These are phyloP conservation scores for Pemphredon lugubris DNA, from an alignment of 2,888 invertebrate species.

Conservation along the genomic window DNA sequence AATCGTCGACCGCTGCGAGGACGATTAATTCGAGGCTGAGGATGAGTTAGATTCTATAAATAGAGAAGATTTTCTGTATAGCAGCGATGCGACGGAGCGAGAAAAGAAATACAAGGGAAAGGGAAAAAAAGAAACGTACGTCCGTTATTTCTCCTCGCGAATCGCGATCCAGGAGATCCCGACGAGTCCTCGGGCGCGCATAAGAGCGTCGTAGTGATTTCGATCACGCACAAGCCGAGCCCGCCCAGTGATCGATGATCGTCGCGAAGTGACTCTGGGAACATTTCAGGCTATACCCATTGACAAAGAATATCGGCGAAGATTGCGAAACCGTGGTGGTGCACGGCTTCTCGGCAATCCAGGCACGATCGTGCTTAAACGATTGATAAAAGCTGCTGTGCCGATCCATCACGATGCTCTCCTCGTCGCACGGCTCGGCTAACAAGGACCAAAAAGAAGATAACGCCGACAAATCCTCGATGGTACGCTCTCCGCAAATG, in stretches of 20 bases:
- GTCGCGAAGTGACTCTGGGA: constrained; percentile 55
- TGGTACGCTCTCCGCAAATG: constrained; percentile 11
- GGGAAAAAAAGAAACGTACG: not conserved
- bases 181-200: constrained; percentile 30
- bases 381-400: constrained; percentile 71
- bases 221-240: constrained; percentile 61
- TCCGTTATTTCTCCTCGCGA: constrained; percentile 11
- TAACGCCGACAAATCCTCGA: constrained; percentile 38
- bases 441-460: not conserved
- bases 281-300: constrained; percentile 58
- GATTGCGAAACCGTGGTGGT: constrained; percentile 52
- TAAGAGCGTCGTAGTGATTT: constrained; percentile 64
- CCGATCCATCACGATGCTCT: constrained; percentile 70
- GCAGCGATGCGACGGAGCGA: not conserved
- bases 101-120: not conserved
- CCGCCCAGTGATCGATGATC: constrained; percentile 65
- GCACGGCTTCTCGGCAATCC: constrained; percentile 52
- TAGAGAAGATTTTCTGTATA: constrained; percentile 30
- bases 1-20: constrained; percentile 10
- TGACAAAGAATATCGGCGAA: constrained; percentile 66
- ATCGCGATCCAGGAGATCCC: not conserved
- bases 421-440: constrained; percentile 45
- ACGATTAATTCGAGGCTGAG: no score
- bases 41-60: constrained; percentile 26
- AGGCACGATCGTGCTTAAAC: constrained; percentile 64